Base-by-base conservation (phyloP, 23 tunicate genomes). In the Styela plicata region DNA sequence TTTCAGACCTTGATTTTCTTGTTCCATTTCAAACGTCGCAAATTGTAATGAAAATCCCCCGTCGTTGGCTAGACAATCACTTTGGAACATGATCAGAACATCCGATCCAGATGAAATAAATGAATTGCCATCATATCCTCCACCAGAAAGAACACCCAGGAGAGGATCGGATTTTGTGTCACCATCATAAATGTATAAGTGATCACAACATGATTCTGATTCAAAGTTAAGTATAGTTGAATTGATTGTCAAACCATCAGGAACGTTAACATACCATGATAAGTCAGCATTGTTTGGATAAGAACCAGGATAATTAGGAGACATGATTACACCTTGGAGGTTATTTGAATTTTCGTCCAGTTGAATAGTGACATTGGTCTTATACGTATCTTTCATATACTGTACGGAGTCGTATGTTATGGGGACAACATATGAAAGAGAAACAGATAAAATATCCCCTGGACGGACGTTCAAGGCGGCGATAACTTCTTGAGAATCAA, bases 1-100 rank as follows among this genome's bases (percentile, higher is more conserved):
- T 44, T 44, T 44, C 13, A 44, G 57, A 5, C 10, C 13, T 44
- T 7, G 57, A 44, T 36, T 44, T 44, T 53, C 53, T 22, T 20
- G 0, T 37, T 76, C 81, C 26, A 21, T 26, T 24, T 23, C 31
- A 3, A 34, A 21, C 10, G 68, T 19, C 1, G 52, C 22, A 44
- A 76, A n/a, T 76, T 76, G 63, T 13, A 76, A 21, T 21, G 81
- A 36, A 44, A 76, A 76, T 24, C 81, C 81, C 0, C 81, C 81
- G 5, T 27, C 66, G 37, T 36, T 76, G 5, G 21, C n/a, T 31
- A 53, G n/a, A 44, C 1, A 76, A 29, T 76, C 81, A 53, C 63
- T 44, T 25, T 52, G 66, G 37, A 76, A 76, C 31, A 20, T 76
- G 24, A 76, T 44, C 17, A 76, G 53, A 53, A 76, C 37, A 31